Conservation (phyloP, 1,140 invertebrate species). For the Bombus terrestris region DNA sequence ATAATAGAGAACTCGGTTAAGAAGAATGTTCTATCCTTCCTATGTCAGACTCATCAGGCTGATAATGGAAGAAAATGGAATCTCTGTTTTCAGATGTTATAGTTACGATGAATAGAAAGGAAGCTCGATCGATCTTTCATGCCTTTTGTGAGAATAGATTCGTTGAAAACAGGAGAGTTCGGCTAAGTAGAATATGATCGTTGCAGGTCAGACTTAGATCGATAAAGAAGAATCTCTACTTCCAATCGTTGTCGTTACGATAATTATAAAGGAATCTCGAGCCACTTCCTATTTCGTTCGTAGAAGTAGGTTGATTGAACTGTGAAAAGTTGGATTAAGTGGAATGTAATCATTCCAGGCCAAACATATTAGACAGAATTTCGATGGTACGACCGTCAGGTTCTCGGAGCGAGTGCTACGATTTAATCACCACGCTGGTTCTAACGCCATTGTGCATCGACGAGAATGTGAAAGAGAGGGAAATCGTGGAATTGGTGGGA, state of each 20-base stretch:
- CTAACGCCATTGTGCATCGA: constrained; percentile 21
- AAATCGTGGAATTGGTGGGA: constrained; percentile 54
- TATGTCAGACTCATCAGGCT: no score
- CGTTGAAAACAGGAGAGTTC: no score
- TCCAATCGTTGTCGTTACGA: background rate
- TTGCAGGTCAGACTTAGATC: no score
- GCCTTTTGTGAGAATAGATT: no score
- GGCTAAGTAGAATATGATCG: no score
- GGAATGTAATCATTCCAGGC: background rate
- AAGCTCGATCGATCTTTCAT: background rate
- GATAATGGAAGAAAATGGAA: no score
- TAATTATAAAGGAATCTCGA: background rate
- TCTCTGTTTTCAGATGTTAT: no score
- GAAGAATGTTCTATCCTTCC: no score
- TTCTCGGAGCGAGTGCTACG: no score
- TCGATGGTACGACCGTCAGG: background rate
- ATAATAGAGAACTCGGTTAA: no score
- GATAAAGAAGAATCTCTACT: background rate
- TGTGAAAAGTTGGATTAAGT: background rate
- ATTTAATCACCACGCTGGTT: constrained; percentile 11
- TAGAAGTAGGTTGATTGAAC: background rate
- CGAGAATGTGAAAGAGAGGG: constrained; percentile 12
- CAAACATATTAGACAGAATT: background rate
- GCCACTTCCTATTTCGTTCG: background rate
- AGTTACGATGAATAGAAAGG: no score